Percentiles rank a stretch among this genome's conserved stretches.
Conservation (phyloP, 2,888 invertebrate genomes). For the Melipona beecheii region DNA sequence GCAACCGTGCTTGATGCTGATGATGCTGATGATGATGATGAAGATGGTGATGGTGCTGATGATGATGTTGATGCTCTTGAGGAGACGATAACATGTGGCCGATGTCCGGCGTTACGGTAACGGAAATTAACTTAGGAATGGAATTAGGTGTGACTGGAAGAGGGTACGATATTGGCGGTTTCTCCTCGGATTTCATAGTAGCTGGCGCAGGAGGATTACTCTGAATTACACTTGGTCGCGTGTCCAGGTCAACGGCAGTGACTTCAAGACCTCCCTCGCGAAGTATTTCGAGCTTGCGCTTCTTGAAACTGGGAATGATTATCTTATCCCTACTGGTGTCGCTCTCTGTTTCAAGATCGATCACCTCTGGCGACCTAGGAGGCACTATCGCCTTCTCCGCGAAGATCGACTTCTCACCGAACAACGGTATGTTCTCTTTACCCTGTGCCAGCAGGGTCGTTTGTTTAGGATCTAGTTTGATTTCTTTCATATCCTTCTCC, state of each 20-base stretch:
- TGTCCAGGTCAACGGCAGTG: conserved; percentile 86
- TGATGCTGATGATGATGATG: conserved; percentile 44
- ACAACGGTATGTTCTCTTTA: conserved; percentile 86
- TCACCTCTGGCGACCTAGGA: conserved; percentile 88
- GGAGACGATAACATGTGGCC: conserved; percentile 82
- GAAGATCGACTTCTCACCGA: conserved; percentile 80
- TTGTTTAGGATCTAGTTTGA: conserved; percentile 80
- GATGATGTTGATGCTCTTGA: conserved; percentile 68
- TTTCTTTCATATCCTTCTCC: conserved; percentile 83
- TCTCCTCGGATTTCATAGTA: conserved; percentile 81
- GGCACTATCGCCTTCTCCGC: conserved; percentile 84
- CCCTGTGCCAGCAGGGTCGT: conserved; percentile 84
- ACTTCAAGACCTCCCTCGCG: conserved; percentile 91
- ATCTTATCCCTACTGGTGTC: conserved; percentile 80
- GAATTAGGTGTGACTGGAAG: conserved; percentile 75
- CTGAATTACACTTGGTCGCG: conserved; percentile 85
- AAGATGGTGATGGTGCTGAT: conserved; percentile 24
- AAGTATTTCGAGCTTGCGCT: conserved; percentile 90
- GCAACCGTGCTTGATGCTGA: conserved; percentile 52
- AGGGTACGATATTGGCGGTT: conserved; percentile 63
- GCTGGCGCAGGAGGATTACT: conserved; percentile 82
- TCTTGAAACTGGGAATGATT: conserved; percentile 86
- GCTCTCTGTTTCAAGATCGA: conserved; percentile 86
- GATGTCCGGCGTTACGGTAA: conserved; percentile 85
- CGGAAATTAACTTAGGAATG: conserved; percentile 82